A percentile compares a stretch with the other conserved stretches of the same genome.
phyloP scores from a whole-genome alignment of 2,888 invertebrate genomes.

The Drosophila pegasa region DNA sequence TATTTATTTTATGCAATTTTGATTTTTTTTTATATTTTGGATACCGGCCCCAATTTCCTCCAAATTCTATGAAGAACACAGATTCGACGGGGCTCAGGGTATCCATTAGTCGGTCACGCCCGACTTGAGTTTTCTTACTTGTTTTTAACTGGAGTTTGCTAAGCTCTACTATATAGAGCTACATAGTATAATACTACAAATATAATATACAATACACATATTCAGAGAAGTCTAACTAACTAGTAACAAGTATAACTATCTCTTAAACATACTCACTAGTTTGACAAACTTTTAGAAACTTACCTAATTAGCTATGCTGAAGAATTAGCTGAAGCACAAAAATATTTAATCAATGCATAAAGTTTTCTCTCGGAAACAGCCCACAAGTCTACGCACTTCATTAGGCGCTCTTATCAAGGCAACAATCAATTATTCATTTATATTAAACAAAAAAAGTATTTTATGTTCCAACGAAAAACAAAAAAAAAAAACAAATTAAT shows the following conservation, averaged over 20 bases:
- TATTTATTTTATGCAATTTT: too few relatives aligned
- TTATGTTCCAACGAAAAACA: background rate
- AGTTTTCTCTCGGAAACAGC: background rate
- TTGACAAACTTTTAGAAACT: background rate
- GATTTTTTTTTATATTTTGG: too few relatives aligned
- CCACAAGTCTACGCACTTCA: conserved; percentile 11
- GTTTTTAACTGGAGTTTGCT: too few relatives aligned
- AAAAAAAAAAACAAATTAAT: background rate
- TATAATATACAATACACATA: too few relatives aligned
- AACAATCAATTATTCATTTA: conserved; percentile 36
- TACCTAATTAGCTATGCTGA: conserved; percentile 8
- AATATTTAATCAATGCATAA: conserved; percentile 20
- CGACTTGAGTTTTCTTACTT: too few relatives aligned
- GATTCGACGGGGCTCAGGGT: too few relatives aligned
- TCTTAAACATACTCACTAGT: background rate
- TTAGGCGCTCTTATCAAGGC: background rate
- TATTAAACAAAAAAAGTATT: background rate
- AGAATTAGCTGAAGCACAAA: background rate
- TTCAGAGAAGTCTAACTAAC: background rate
- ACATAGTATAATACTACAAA: too few relatives aligned
- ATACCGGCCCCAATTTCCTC: too few relatives aligned
- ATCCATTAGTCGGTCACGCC: too few relatives aligned
- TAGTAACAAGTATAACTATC: background rate
- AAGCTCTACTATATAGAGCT: too few relatives aligned
- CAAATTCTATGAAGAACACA: too few relatives aligned